Evolutionary conservation across 2,113 vertebrate species (phyloP).

Genomic region (Motacilla tschutschensis): DNA sequence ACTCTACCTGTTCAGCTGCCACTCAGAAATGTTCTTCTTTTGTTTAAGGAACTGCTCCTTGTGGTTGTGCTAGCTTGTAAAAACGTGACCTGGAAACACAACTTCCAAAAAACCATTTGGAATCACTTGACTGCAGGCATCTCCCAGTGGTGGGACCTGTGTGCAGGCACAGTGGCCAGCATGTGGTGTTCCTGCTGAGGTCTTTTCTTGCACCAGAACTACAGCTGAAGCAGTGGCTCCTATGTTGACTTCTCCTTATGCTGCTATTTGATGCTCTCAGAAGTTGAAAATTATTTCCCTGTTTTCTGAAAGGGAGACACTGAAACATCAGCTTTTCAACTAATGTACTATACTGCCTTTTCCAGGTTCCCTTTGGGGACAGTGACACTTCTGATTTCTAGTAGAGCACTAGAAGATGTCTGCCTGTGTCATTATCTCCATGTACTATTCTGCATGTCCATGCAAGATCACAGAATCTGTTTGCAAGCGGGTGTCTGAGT

Average conservation of each 20-base stretch:
- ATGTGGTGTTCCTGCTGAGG: neutral
- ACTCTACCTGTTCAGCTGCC: neutral
- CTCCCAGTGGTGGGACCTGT: neutral
- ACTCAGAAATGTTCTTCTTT: neutral
- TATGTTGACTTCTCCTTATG: rapidly evolving
- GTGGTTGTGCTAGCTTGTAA: neutral
- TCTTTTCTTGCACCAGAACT: neutral
- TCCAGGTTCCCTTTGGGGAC: neutral
- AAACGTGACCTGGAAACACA: neutral
- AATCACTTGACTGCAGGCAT: neutral
- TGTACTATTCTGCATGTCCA: neutral
- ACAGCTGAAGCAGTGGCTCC: neutral
- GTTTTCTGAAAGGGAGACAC: neutral
- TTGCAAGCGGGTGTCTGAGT: neutral
- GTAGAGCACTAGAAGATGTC: neutral
- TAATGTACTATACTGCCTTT: neutral
- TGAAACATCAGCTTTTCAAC: neutral
- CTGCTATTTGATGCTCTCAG: neutral
- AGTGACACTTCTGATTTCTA: neutral
- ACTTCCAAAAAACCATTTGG: neutral
- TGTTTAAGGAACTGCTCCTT: neutral
- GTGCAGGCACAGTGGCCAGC: neutral
- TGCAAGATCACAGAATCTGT: neutral
- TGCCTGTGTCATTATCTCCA: neutral
- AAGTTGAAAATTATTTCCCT: neutral